These are phyloP conservation scores for Campoplex capitator DNA, from an alignment of 2,888 invertebrate genomes.

Conservation along the genomic window DNA sequence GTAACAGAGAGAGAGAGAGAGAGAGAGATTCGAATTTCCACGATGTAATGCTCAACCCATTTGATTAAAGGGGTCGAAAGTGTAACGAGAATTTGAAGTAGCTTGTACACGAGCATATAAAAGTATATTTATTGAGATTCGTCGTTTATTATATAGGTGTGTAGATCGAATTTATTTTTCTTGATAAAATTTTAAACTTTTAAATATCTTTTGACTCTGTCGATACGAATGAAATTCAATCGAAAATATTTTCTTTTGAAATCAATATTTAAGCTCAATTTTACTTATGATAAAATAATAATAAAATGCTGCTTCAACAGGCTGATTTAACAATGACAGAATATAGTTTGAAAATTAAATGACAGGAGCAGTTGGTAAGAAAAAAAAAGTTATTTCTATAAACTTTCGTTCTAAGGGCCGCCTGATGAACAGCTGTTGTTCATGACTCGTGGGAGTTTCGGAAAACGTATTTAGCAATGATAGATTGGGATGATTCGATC, in stretches of 20 bases:
- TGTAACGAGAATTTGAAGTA: constrained; percentile 11
- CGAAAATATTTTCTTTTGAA: not conserved
- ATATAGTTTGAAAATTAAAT: not conserved
- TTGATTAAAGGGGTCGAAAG: constrained; percentile 37
- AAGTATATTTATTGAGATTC: not conserved
- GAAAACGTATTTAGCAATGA: constrained; percentile 43
- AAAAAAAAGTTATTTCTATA: not conserved
- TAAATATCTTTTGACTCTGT: not conserved
- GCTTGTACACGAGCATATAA: not conserved
- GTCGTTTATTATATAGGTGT: not conserved
- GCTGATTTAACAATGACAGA: not conserved
- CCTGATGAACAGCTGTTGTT: not conserved
- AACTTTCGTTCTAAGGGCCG: not conserved
- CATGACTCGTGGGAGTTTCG: not conserved
- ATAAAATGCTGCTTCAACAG: not conserved
- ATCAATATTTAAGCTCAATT: not conserved
- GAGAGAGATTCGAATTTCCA: constrained; percentile 23
- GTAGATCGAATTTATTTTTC: not conserved
- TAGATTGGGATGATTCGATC: constrained; percentile 58
- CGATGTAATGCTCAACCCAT: not conserved
- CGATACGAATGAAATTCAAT: not conserved
- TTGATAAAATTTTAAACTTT: not conserved
- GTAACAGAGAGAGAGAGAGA: not conserved
- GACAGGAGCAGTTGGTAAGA: not conserved
- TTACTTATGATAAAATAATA: not conserved